Conservation (phyloP, 2,113 vertebrate genomes). For the Alaudala cheleensis region DNA sequence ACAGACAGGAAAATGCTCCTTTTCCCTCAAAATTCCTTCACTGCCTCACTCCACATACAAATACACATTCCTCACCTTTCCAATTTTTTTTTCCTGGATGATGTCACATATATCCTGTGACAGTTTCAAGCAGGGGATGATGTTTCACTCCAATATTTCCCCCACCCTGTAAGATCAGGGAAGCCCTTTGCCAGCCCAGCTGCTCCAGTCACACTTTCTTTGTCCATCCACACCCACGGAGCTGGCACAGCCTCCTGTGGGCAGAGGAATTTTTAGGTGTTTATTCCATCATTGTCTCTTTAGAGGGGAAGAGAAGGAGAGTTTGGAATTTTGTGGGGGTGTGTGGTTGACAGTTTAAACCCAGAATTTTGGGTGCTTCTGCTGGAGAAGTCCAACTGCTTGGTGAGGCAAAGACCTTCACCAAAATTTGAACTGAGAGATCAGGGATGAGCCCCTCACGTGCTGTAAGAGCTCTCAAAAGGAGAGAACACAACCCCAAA, state of each 20-base stretch:
- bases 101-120: neutral
- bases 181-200: neutral
- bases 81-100: neutral
- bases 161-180: neutral
- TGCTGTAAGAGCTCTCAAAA: neutral
- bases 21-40: neutral
- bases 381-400: neutral
- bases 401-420: neutral
- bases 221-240: rapidly evolving
- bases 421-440: neutral
- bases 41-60: neutral
- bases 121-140: neutral
- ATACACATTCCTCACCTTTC: neutral
- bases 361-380: neutral
- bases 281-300: neutral
- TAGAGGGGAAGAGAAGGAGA: neutral
- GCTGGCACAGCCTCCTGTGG: neutral
- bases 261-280: neutral
- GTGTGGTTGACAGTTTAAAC: rapidly evolving
- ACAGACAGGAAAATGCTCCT: neutral
- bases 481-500: neutral
- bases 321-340: neutral
- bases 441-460: neutral
- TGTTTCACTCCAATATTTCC: neutral
- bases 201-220: neutral